Percentiles rank a stretch among this genome's conserved stretches.
These are phyloP conservation scores for Spea bombifrons DNA, from an alignment of 2,113 vertebrate species.

Conservation along the genomic window DNA sequence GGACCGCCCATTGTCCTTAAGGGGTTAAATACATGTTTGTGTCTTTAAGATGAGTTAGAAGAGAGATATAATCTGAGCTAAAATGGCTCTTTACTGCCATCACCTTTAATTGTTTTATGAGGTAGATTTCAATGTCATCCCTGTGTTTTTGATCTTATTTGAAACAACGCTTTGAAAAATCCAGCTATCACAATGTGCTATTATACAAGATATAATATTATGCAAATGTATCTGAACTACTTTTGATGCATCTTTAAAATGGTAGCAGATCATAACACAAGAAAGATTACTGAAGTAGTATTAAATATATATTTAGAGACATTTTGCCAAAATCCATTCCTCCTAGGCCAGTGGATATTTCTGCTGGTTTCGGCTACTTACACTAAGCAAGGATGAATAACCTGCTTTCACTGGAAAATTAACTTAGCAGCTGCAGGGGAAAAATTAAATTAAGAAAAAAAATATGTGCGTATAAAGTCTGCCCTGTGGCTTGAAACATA, in stretches of 20 bases:
- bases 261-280: constrained; percentile 25
- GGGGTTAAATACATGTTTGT: no score
- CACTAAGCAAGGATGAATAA: constrained; percentile 38
- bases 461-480: constrained; percentile 35
- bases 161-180: constrained; percentile 4
- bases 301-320: constrained; percentile 23
- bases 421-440: constrained; percentile 37
- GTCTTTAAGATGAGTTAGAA: no score
- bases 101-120: no score
- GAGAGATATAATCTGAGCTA: no score
- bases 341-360: constrained; percentile 35
- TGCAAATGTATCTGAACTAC: constrained; percentile 4
- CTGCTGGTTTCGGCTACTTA: constrained; percentile 25
- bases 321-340: constrained; percentile 27
- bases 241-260: constrained; percentile 25
- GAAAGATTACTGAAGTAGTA: constrained; percentile 27
- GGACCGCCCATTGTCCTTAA: no score
- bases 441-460: constrained; percentile 32
- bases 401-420: constrained; percentile 34
- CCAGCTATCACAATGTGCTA: not conserved
- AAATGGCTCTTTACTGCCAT: no score
- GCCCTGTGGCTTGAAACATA: constrained; percentile 32
- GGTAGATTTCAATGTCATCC: no score
- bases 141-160: not conserved
- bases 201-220: not conserved